These are phyloP conservation scores for Sciurus carolinensis DNA, from an alignment of 2,797 vertebrate genomes.

Conservation along the genomic window DNA sequence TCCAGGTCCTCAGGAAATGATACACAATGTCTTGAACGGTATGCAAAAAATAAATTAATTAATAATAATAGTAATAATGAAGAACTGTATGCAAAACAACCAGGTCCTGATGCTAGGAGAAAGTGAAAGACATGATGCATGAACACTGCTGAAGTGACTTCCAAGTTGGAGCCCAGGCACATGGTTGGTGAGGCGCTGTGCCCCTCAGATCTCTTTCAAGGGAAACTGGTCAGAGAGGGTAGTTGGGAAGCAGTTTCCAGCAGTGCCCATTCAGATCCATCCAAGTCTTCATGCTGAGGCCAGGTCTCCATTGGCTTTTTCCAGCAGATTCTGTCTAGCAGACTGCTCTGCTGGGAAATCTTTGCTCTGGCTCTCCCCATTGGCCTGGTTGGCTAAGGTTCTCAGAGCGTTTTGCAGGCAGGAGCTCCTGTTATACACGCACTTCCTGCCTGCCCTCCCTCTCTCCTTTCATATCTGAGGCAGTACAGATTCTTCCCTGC, in stretches of 20 bases:
- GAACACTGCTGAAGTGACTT: background rate
- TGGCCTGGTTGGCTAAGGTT: background rate
- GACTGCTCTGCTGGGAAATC: too few relatives aligned
- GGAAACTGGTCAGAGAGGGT: background rate
- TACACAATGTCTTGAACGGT: background rate
- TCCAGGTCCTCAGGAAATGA: background rate
- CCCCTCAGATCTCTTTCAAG: background rate
- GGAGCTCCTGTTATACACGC: background rate
- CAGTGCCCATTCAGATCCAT: background rate
- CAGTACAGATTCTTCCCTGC: too few relatives aligned
- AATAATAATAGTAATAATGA: background rate
- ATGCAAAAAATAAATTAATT: too few relatives aligned
- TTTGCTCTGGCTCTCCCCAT: rapidly evolving
- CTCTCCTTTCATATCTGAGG: background rate
- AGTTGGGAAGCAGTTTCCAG: background rate
- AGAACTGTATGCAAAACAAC: background rate
- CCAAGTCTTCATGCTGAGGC: background rate
- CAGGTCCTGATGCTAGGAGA: background rate
- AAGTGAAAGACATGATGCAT: background rate
- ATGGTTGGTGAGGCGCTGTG: background rate
- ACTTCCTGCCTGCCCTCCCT: background rate
- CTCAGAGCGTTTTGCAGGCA: background rate
- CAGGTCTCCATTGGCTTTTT: too few relatives aligned
- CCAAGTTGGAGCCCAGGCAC: background rate
- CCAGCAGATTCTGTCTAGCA: background rate